phyloP scores from a whole-genome alignment of 2,797 vertebrate genomes.

The Sebastes paucispinis region DNA sequence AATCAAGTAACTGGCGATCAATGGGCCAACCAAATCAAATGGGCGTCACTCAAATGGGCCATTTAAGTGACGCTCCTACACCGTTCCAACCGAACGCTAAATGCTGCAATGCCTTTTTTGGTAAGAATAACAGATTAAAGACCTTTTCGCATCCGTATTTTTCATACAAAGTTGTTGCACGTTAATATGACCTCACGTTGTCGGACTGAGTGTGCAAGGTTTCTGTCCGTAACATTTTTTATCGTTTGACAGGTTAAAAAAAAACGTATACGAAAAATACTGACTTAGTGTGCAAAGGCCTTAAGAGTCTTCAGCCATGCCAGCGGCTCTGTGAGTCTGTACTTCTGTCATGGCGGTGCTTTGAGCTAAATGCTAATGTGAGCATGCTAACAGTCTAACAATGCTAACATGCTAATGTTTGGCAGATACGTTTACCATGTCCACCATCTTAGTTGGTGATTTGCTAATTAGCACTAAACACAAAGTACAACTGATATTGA shows the following conservation, averaged over 20 bases:
- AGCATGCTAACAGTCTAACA: background rate
- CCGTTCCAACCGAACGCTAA: too few species aligned
- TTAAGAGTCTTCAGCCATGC: background rate
- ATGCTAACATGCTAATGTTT: background rate
- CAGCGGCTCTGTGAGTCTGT: background rate
- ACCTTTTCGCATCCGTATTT: background rate
- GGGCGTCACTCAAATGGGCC: background rate
- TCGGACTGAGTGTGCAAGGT: too few species aligned
- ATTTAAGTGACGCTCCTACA: too few species aligned
- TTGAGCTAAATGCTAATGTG: background rate
- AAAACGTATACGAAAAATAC: too few species aligned
- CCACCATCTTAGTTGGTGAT: background rate
- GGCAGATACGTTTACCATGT: rapidly evolving
- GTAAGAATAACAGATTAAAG: background rate
- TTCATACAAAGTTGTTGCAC: background rate
- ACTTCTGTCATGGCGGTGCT: background rate
- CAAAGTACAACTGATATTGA: background rate
- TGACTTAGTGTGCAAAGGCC: too few species aligned
- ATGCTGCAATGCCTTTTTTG: background rate
- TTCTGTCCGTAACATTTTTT: too few species aligned
- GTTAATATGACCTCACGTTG: too few species aligned
- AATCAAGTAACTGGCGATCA: background rate
- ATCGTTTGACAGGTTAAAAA: too few species aligned
- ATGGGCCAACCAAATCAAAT: background rate
- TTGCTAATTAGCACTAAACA: background rate